phyloP scores from a whole-genome alignment of 2,113 vertebrate species.

The Gymnarchus niloticus region DNA sequence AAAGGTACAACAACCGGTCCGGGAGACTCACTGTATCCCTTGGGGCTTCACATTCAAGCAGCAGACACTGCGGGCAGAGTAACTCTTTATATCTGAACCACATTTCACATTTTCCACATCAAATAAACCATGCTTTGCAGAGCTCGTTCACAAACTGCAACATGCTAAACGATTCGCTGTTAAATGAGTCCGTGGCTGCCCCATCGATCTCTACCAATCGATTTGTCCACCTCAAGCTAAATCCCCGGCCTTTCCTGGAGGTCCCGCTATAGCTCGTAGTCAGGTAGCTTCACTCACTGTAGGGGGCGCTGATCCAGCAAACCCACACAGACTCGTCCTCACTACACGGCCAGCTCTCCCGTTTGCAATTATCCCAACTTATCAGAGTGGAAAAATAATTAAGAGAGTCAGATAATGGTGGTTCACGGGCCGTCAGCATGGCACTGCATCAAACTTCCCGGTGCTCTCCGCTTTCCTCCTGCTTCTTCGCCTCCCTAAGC shows the following conservation, averaged over 20 bases:
- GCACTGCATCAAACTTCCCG: conserved; percentile 26
- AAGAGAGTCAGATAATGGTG: conserved; percentile 46
- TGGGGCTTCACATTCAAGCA: neutral
- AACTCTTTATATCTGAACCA: too few relatives aligned
- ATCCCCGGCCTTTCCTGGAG: neutral
- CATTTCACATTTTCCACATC: too few relatives aligned
- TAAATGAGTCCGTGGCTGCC: neutral
- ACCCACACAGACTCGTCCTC: neutral
- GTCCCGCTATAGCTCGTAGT: neutral
- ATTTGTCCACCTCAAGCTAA: neutral
- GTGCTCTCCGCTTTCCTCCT: conserved; percentile 29
- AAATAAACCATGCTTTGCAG: neutral
- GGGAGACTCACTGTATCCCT: neutral
- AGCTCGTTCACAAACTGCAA: neutral
- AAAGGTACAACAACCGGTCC: neutral
- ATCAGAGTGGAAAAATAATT: conserved; percentile 44
- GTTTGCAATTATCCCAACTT: conserved; percentile 31
- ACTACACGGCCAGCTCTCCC: conserved; percentile 5
- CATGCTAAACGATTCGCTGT: neutral
- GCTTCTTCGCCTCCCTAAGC: conserved; percentile 34
- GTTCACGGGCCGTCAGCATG: conserved; percentile 47
- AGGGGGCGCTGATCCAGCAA: neutral
- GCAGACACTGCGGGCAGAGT: too few relatives aligned
- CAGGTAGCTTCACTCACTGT: neutral
- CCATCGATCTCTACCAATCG: neutral